Conservation (phyloP, 2,888 invertebrate species). For the Strigamia transsilvanica region DNA sequence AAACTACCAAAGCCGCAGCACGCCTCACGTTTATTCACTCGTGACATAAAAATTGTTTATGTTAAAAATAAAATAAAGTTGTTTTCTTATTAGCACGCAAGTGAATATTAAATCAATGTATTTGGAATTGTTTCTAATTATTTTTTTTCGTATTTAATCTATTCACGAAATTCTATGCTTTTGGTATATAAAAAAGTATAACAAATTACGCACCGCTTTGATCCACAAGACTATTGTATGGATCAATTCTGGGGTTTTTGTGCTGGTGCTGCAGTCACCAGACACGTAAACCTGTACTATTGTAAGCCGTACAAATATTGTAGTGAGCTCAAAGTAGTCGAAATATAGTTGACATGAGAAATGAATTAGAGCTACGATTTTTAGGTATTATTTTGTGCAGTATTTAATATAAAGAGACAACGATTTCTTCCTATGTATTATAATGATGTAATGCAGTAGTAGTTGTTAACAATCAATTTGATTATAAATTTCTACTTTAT, state of each 20-base stretch:
- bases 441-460: conserved; percentile 15
- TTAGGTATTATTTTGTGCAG: neutral
- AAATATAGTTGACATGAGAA: neutral
- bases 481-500: neutral
- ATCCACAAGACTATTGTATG: neutral
- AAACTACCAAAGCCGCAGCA: conserved; percentile 18
- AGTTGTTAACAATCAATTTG: neutral
- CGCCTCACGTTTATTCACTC: neutral
- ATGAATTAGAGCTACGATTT: neutral
- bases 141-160: neutral
- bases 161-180: neutral
- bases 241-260: conserved; percentile 22
- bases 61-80: neutral
- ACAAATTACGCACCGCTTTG: neutral
- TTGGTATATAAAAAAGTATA: conserved; percentile 9
- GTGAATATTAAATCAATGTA: neutral
- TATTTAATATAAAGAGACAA: conserved; percentile 26
- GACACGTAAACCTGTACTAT: conserved; percentile 17
- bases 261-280: conserved; percentile 26
- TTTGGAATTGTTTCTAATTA: neutral
- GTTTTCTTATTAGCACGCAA: neutral
- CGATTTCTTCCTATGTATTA: conserved; percentile 22
- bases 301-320: neutral
- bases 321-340: neutral
- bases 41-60: neutral